Evolutionary conservation across 1,140 invertebrate genomes (phyloP), one percentile per base, ranked within the genome.

Genomic region (Euwallacea fornicatus): DNA sequence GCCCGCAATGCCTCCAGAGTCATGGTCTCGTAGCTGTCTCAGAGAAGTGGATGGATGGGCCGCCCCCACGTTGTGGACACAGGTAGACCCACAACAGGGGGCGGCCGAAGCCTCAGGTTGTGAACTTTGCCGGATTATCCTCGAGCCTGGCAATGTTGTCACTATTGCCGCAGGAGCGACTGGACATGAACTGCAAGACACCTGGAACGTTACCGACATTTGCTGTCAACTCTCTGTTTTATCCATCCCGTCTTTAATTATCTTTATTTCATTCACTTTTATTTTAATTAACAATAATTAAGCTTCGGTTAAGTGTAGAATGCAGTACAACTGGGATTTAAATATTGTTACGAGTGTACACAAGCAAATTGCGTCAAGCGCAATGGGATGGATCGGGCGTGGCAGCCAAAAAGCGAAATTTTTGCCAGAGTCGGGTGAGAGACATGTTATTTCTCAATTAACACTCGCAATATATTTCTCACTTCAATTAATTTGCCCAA

Each of bases 81-180:
- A 87, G 78, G 87, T 87, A 54, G 86, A 84, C 75, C 85, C 85
- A 80, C 89, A 90, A 75, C 86, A 86, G 71, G 85, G 85, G 80
- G 84, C 85, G 80, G 84, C 85, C 78, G 89, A 90, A 59, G 91
- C 89, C 82, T 95, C 93, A 54, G 93, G 93, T 79, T 96, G 94
- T 10, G 93, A 95, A 81, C 93, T 95, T 84, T 96, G 93, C 11
- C 94, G 86, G 78, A 95, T 93, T 77, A 95, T 94, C 75, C 91
- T 85, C 11, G 88, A 86, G 75, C 85, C 81, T 54, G 89, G 88
- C 63, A 91, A 87, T 15, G 89, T 86, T 11, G 88, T 91, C 53
- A 92, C 85, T 46, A 92, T 82, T 56, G 92, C 86, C 10, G 90
- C 87, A 21, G 90, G 90, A 67, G 89, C 85, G 77, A 86, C 78